Base-by-base conservation (phyloP, 2,797 vertebrate species). In the Etheostoma nigrum region DNA sequence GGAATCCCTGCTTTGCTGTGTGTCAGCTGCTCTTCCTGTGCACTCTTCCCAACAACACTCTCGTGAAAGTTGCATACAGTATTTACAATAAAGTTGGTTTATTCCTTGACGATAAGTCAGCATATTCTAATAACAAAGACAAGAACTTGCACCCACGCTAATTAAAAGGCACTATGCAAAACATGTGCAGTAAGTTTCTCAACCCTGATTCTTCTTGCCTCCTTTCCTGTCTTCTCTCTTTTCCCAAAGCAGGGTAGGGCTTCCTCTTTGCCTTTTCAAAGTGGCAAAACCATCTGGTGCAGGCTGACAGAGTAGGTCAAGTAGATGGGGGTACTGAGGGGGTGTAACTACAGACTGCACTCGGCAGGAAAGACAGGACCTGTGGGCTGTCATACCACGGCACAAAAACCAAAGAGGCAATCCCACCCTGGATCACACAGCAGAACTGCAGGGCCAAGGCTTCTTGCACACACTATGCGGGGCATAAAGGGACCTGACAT, bases 211-310 rank as follows among this genome's bases (percentile, higher is more conserved):
- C 70, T 44, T 75, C 72, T 47, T 62, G 33, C 47, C 65, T 78
- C 55, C 70, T 82, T 84, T 85, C 78, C 81, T 75, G 78, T 40
- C 68, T 60, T 71, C 75, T 84, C 47, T 58, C 67, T 73, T 71
- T 27, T 52, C 67, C 66, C 45, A 70, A 71, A 85, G 72, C 81
- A 83, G 82, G 86, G 83, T 90, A 82, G 85, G 86, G 84, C 65
- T 85, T 91, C 91, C 85, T 86, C 79, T 86, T 71, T 68, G 58
- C 57, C 19, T 80, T 92, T 90, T 92, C 72, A 79, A 91, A 90
- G 76, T 71, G 88, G 67, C 59, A 84, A 80, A 91, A 89, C 91
- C 94, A 95, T 95, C 92, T 95, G 94, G 89, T 83, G 65, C 86
- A 76, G 83, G 78, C 89, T 79, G 84, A 85, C 78, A 64, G 89